These are phyloP conservation scores for Trichomycterus rosablanca DNA, from an alignment of 2,113 vertebrate genomes.

Conservation along the genomic window DNA sequence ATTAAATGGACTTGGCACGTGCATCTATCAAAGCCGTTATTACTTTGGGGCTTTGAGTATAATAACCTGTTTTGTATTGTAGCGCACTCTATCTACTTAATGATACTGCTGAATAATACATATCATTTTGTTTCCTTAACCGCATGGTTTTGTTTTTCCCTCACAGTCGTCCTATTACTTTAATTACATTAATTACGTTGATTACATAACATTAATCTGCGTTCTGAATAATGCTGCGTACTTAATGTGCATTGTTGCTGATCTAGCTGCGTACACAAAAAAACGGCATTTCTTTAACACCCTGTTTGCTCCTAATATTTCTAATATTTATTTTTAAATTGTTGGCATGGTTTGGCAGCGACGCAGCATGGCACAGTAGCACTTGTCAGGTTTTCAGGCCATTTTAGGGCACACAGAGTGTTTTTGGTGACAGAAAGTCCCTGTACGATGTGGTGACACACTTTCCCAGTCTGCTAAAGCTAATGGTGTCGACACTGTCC, in stretches of 20 bases:
- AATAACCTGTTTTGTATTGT: constrained; percentile 25
- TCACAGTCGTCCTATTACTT: constrained; percentile 25
- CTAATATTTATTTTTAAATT: neutral
- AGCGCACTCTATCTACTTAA: constrained; percentile 18
- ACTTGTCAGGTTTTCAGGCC: constrained; percentile 23
- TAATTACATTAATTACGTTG: constrained; percentile 29
- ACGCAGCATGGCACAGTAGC: neutral
- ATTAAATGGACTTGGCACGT: constrained; percentile 18
- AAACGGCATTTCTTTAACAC: too few relatives aligned
- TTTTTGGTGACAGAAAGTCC: constrained; percentile 25
- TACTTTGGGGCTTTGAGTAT: neutral
- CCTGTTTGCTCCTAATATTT: too few relatives aligned
- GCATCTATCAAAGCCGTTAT: constrained; percentile 14
- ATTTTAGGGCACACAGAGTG: constrained; percentile 17
- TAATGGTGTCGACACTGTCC: constrained; percentile 9
- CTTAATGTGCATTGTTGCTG: too few relatives aligned
- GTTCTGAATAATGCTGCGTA: neutral
- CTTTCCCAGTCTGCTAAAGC: constrained; percentile 25
- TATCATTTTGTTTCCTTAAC: constrained; percentile 26
- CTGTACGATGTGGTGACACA: constrained; percentile 24
- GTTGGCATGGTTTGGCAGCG: neutral
- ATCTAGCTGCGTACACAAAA: too few relatives aligned
- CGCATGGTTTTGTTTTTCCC: constrained; percentile 23
- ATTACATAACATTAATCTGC: too few relatives aligned
- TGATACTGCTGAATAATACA: constrained; percentile 23